These are phyloP conservation scores for Pelochelys cantorii DNA, from an alignment of 2,797 vertebrate species.

Conservation along the genomic window DNA sequence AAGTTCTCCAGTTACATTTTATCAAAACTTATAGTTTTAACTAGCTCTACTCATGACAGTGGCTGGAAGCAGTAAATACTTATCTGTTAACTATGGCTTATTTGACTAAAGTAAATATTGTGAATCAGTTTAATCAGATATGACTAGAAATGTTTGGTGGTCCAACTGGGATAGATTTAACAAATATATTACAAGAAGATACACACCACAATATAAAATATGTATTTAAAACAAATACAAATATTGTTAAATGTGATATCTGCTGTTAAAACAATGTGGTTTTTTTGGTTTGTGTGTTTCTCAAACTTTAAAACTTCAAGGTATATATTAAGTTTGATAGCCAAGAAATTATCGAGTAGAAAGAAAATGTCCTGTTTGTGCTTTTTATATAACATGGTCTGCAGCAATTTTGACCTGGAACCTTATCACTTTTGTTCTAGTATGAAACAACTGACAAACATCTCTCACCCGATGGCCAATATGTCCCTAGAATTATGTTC, in stretches of 20 bases:
- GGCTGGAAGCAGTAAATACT: background rate
- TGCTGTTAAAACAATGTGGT: background rate
- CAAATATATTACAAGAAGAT: background rate
- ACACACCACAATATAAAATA: background rate
- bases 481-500: conserved; percentile 94
- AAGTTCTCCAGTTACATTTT: conserved; percentile 67
- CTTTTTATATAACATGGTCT: background rate
- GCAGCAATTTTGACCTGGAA: conserved; percentile 13
- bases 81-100: background rate
- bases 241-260: background rate
- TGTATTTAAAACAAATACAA: background rate
- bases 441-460: conserved; percentile 97
- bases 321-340: background rate
- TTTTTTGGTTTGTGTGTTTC: background rate
- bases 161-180: background rate
- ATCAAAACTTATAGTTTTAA: background rate
- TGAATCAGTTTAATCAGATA: background rate
- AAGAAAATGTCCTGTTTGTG: background rate
- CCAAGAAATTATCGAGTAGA: background rate
- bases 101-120: background rate
- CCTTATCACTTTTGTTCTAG: conserved; percentile 76
- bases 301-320: background rate
- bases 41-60: background rate
- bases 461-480: conserved; percentile 93
- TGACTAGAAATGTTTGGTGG: background rate